Evolutionary conservation across 2,888 invertebrate species (phyloP).

Genomic region (Mythimna vitellina): DNA sequence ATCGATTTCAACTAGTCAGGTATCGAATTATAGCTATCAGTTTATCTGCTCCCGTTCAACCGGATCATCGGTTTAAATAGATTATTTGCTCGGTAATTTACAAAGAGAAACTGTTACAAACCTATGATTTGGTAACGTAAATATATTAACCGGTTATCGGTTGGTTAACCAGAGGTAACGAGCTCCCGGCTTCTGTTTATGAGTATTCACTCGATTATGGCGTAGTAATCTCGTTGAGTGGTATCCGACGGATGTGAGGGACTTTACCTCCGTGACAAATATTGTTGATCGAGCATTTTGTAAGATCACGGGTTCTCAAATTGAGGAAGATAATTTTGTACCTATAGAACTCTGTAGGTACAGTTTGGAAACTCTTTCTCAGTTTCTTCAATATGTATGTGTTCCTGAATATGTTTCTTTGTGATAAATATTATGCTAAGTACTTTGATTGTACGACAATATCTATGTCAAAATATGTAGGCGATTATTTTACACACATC

Average conservation of each 20-base stretch:
- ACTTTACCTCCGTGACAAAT: conserved; percentile 15
- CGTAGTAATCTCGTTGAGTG: conserved; percentile 43
- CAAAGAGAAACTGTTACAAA: conserved; percentile 59
- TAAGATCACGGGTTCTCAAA: not conserved
- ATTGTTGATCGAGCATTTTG: conserved; percentile 22
- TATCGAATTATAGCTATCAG: conserved; percentile 57
- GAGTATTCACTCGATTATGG: conserved; percentile 50
- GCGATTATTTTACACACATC: too few relatives aligned
- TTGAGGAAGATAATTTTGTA: not conserved
- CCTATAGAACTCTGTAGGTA: too few relatives aligned
- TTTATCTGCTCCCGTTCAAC: conserved; percentile 45
- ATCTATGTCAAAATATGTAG: too few relatives aligned
- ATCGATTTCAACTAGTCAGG: conserved; percentile 60
- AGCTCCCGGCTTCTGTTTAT: conserved; percentile 30
- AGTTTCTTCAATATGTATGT: too few relatives aligned
- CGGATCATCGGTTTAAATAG: conserved; percentile 55
- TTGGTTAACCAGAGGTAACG: conserved; percentile 37
- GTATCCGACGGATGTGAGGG: conserved; percentile 21
- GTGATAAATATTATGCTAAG: too few relatives aligned
- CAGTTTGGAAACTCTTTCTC: too few relatives aligned
- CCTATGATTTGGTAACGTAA: conserved; percentile 46
- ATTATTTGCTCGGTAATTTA: conserved; percentile 61
- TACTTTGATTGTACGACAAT: too few relatives aligned
- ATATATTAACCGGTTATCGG: conserved; percentile 38
- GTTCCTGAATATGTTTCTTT: too few relatives aligned